A percentile compares a stretch with the other conserved stretches of the same genome.
phyloP scores from a whole-genome alignment of 2,797 vertebrate genomes.

The Lacerta viridis region DNA sequence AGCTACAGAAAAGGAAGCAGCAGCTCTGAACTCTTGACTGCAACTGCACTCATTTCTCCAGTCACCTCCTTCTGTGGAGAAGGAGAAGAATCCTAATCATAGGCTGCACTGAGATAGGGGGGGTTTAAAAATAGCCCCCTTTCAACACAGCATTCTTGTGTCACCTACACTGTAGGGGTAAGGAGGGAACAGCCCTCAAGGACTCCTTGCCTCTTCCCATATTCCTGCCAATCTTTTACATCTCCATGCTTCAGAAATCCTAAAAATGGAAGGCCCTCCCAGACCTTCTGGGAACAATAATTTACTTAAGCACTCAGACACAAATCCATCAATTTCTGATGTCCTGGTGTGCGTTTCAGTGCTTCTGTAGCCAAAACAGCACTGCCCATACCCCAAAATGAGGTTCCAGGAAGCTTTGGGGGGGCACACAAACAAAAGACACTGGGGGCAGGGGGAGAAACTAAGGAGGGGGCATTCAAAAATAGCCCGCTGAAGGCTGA shows the following conservation, averaged over 20 bases:
- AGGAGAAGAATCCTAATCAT: constrained; percentile 27
- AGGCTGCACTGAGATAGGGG: not conserved
- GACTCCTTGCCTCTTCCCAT: not conserved
- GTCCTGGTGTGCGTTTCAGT: no score
- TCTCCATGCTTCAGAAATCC: not conserved
- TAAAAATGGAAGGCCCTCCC: not conserved
- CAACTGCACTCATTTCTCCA: not conserved
- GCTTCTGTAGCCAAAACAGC: no score
- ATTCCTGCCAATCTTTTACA: not conserved
- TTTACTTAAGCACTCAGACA: no score
- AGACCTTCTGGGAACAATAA: no score
- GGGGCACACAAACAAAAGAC: no score
- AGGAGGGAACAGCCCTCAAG: not conserved
- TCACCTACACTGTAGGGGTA: not conserved
- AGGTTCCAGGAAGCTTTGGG: no score
- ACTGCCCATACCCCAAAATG: no score
- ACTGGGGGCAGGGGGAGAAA: no score
- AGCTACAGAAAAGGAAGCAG: accelerated
- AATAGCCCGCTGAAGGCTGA: no score
- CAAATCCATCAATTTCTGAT: no score
- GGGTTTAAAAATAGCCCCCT: constrained; percentile 61
- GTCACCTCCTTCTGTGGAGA: not conserved
- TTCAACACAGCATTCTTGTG: constrained; percentile 47
- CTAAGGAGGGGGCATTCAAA: no score
- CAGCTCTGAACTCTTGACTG: not conserved